Evolutionary conservation across 1,140 invertebrate species (phyloP), one percentile per base, ranked within the genome.

Genomic region (Rhopalosiphum padi): DNA sequence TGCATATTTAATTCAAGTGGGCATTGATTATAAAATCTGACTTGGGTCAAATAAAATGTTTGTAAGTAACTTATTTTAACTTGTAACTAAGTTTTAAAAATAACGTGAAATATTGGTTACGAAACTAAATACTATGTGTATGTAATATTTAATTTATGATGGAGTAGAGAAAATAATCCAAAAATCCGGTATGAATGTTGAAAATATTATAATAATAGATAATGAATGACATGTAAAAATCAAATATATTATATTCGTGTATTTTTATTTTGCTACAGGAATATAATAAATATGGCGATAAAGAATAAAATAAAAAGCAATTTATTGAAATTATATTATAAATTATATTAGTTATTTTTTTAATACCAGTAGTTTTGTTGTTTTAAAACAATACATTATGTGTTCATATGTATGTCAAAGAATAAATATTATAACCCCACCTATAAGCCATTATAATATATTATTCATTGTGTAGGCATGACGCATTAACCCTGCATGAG

Each of bases 201-300:
- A 90, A 55, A 43, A 41, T 22, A 90, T 90, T 90, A 68, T 90
- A n/a, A 90, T 68, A 43, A 90, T 68, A 43, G 37, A 90, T 43
- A 55, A 90, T 68, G 55, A 68, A 68, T 68, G 25, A 68, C 41
- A 43, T 43, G 37, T 68, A 25, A 90, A 6, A 55, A 55, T 89
- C 22, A 18, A 35, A 21, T 37, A 11, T 18, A 11, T 23, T 37
- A 25, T 48, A 48, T 87, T 18, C 30, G 51, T 21, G 11, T 37
- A 85, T 7, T 87, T 35, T 21, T 51, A 88, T 21, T 88, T 48
- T 18, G 30, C 51, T 88, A 51, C n/a, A 22, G 5, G 22, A 23
- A 88, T 30, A 48, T 48, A 86, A 43, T 86, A 46, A 30, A 46
- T 18, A 87, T 21, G 86, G 46, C 7, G 18, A 88, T 7, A 51